These are phyloP conservation scores for Cryptoprocta ferox DNA, from an alignment of 2,797 vertebrate species.

Conservation along the genomic window DNA sequence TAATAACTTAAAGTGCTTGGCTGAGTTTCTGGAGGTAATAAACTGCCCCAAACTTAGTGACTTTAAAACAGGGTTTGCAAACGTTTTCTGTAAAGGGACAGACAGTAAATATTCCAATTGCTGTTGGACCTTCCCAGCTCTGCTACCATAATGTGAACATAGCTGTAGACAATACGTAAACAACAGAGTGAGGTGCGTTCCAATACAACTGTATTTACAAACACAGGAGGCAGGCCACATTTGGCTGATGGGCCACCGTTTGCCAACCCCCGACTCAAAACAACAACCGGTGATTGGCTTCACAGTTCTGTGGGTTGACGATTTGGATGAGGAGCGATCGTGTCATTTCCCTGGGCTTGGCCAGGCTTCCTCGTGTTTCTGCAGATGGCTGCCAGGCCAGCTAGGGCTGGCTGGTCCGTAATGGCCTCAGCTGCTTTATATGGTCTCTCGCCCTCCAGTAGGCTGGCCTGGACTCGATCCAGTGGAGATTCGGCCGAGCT, in stretches of 20 bases:
- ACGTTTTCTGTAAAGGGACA: not conserved
- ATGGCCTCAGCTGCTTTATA: not conserved
- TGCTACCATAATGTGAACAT: not conserved
- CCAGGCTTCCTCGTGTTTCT: not conserved
- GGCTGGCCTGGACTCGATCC: not conserved
- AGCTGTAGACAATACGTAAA: not conserved
- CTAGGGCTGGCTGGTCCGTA: not conserved
- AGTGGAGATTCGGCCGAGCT: not conserved
- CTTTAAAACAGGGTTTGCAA: not conserved
- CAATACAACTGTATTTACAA: not conserved
- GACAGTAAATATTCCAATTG: not conserved
- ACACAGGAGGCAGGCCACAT: not conserved
- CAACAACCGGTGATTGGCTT: not conserved
- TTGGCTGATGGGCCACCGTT: not conserved
- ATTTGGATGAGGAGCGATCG: not conserved
- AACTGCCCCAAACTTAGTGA: not conserved
- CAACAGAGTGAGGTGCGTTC: not conserved
- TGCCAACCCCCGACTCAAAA: not conserved
- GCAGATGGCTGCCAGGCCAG: not conserved
- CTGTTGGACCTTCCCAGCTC: not conserved
- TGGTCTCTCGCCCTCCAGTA: not conserved
- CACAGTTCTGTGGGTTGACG: not conserved
- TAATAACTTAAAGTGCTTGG: not conserved
- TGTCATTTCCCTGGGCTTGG: not conserved
- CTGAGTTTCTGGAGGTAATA: not conserved